Evolutionary conservation across 2,797 vertebrate genomes (phyloP).

Genomic region (Cetoscarus ocellatus): DNA sequence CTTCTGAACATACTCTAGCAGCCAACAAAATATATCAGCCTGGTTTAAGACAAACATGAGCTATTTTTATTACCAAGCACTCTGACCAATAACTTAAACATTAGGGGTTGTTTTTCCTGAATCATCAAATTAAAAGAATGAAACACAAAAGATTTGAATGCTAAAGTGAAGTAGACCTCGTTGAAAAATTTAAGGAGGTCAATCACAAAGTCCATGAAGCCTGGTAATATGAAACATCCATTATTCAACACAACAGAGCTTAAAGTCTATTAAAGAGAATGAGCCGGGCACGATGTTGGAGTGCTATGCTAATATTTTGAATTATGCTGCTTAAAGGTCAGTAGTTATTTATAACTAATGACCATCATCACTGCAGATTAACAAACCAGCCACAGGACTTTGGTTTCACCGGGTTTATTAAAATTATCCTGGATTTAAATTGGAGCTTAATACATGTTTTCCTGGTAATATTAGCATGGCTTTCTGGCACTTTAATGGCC

Average conservation of each 20-base stretch:
- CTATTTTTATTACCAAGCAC: too few relatives aligned
- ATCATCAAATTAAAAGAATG: slow-evolving; percentile 1
- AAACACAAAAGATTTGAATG: neutral
- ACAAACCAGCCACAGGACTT: neutral
- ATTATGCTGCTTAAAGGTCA: neutral
- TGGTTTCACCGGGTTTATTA: neutral
- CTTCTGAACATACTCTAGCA: too few relatives aligned
- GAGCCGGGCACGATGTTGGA: neutral
- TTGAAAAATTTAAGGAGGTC: slow-evolving; percentile 5
- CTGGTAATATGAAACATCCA: neutral
- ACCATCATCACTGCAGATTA: neutral
- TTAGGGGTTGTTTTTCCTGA: neutral
- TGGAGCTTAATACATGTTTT: neutral
- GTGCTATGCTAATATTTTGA: neutral
- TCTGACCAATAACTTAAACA: neutral
- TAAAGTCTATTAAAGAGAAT: neutral
- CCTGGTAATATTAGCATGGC: neutral
- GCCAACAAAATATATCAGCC: too few relatives aligned
- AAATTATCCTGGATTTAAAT: neutral
- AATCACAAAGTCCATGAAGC: slow-evolving; percentile 3
- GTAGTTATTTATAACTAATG: neutral
- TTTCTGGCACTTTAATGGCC: too few relatives aligned
- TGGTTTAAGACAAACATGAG: too few relatives aligned
- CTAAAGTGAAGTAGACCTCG: neutral
- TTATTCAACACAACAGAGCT: slow-evolving; percentile 6